Percentiles rank a stretch among this genome's conserved stretches.
phyloP scores from a whole-genome alignment of 1,140 invertebrate genomes.

The Penaeus vannamei region DNA sequence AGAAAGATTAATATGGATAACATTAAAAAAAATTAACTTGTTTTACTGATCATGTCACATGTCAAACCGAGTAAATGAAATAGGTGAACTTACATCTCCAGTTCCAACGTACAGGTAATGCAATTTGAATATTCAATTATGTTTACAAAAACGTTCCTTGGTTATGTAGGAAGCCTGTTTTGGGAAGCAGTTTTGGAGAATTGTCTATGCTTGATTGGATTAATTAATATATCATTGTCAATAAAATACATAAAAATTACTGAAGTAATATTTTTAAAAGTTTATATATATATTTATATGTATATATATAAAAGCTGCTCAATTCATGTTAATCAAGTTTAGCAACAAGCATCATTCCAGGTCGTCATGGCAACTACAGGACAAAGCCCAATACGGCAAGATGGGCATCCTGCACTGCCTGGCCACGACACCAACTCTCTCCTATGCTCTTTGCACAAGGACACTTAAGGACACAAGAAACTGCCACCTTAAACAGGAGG shows the following conservation, averaged over 20 bases:
- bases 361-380: too few relatives aligned
- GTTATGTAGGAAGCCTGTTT: conserved; percentile 23
- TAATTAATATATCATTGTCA: conserved; percentile 13
- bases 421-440: background rate
- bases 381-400: too few relatives aligned
- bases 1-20: too few relatives aligned
- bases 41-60: conserved; percentile 35
- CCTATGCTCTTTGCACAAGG: conserved; percentile 34
- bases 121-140: conserved; percentile 1
- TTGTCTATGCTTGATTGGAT: conserved; percentile 28
- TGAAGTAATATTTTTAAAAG: background rate
- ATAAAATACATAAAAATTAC: conserved; percentile 29
- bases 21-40: background rate
- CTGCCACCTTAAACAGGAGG: conserved; percentile 27
- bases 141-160: background rate
- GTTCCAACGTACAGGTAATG: conserved; percentile 6
- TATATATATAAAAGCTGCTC: conserved; percentile 11
- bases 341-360: too few relatives aligned
- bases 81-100: conserved; percentile 35
- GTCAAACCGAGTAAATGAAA: background rate
- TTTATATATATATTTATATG: conserved; percentile 22
- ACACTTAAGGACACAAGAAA: conserved; percentile 49
- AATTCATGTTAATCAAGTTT: conserved; percentile 1
- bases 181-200: conserved; percentile 39
- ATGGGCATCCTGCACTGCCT: too few relatives aligned